Base-by-base conservation (phyloP, 2,888 invertebrate species). In the Tenthredo scrophulariae region DNA sequence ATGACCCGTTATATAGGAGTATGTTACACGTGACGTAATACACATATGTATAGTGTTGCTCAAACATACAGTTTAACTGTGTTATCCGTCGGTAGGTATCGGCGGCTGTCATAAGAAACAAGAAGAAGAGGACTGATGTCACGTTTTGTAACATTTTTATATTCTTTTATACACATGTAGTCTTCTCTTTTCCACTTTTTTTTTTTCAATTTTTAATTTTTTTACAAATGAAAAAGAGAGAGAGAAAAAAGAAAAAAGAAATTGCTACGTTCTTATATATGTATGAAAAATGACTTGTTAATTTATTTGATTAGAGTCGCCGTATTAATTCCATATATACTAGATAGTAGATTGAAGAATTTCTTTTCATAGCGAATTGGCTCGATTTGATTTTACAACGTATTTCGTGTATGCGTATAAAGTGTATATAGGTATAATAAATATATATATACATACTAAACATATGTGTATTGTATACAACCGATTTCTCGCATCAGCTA, bases 1-100 rank as follows among this genome's bases (percentile, higher is more conserved):
- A 77, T 29, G 72, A 67, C 26, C n/a, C 22, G 72, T 40, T 43
- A 22, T 50, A 77, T 15, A 50, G 15, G 29, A 29, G 37, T 46
- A 54, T 62, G 75, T 46, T 50, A 77, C 50, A 46, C 50, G 75
- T 50, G 29, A 77, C 50, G 46, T 77, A 77, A 77, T 13, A 74
- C 0, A n/a, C 33, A 7, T 15, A 40, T 13, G 1, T 46, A 46
- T 13, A 4, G 46, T 15, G 13, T 74, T 75, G 46, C 75, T 75
- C 50, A 50, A 75, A 75, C 50, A 29, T 29, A 75, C 18, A 26
- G 9, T 7, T 22, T 74, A 22, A 22, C 40, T 74, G 74, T 74
- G 43, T 74, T 74, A 43, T 43, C 22, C 26, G 74, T 43, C 74
- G 37, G 37, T 43, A 74, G 37, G 37, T 43, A 74, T 74, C 46